Evolutionary conservation across 1,140 invertebrate genomes (phyloP), one percentile per base, ranked within the genome.

Genomic region (Euwallacea similis): DNA sequence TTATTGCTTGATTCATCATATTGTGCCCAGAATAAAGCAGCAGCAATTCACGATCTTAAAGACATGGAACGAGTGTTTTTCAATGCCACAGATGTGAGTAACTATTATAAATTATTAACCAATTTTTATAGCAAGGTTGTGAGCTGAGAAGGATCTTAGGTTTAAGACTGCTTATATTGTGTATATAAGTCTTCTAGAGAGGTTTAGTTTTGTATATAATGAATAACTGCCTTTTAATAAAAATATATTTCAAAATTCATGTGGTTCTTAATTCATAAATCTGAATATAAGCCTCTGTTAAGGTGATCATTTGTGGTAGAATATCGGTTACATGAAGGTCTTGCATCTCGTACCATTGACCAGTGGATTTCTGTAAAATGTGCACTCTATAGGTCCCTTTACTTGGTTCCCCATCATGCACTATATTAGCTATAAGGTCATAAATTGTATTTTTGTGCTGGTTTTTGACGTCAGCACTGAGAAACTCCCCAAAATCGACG

Each of bases 261-360:
- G 69, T 66, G n/a, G 63, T 72, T 75, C 78, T 84, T 79, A 86
- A 81, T 79, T 89, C 88, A 83, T 89, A 89, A 73, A 89, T 88
- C 81, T 99, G 98, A 80, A 99, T 98, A 77, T 99, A 99, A 9
- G 96, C 96, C 85, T 99, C 98, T 7, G 97, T 98, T 7, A 99
- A 85, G 0, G 98, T 98, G 71, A 99, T 99, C 96, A 99, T 99
- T 82, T 99, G 97, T 3, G 98, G 97, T 16, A 99, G 85, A 79
- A 99, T 98, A 81, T 97, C 96, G 4, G 92, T 97, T 0, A 99
- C 97, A 80, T 99, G 98, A 42, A 99, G 86, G 88, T 99, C 98
- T 86, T 99, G 98, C 87, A 99, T 89, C 85, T 99, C 98, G 81
- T 97, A 91, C 90, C 90, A 93, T 78, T 92, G 89, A 2, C 89